Conservation (phyloP, 2,888 invertebrate species). For the Sycophila texana region DNA sequence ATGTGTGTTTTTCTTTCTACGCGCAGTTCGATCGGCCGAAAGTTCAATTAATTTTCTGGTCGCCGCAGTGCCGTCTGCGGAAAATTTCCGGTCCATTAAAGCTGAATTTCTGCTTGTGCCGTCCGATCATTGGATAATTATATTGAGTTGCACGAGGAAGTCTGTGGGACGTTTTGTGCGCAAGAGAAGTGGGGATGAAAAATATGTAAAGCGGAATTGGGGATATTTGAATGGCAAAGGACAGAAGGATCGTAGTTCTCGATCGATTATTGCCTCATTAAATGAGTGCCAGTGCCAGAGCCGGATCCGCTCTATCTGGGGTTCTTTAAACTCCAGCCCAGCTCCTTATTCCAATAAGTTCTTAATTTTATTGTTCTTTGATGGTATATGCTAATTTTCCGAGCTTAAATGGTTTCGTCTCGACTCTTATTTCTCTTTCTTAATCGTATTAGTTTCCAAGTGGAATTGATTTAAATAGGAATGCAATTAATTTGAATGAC, state of each 20-base stretch:
- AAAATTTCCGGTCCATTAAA: too few relatives aligned
- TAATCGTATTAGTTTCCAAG: neutral
- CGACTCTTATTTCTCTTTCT: neutral
- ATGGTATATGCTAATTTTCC: slow-evolving; percentile 12
- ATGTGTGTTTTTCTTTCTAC: too few relatives aligned
- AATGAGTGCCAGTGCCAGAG: neutral
- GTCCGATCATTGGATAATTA: too few relatives aligned
- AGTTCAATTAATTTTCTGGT: too few relatives aligned
- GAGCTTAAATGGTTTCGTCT: neutral
- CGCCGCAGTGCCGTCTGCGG: too few relatives aligned
- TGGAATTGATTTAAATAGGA: neutral
- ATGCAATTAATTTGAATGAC: too few relatives aligned
- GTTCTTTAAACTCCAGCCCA: neutral
- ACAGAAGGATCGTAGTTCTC: neutral
- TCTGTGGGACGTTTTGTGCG: neutral
- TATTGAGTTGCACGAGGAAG: too few relatives aligned
- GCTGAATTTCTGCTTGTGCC: too few relatives aligned
- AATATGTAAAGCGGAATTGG: neutral
- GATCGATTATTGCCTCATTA: slow-evolving; percentile 41
- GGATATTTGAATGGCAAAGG: slow-evolving; percentile 36
- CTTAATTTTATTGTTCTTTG: slow-evolving; percentile 25
- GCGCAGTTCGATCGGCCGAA: too few relatives aligned
- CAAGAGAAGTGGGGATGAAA: neutral
- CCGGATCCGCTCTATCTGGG: neutral
- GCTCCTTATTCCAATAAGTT: slow-evolving; percentile 15